These are phyloP conservation scores for Belonocnema kinseyi DNA, from an alignment of 1,140 invertebrate genomes.

Conservation along the genomic window DNA sequence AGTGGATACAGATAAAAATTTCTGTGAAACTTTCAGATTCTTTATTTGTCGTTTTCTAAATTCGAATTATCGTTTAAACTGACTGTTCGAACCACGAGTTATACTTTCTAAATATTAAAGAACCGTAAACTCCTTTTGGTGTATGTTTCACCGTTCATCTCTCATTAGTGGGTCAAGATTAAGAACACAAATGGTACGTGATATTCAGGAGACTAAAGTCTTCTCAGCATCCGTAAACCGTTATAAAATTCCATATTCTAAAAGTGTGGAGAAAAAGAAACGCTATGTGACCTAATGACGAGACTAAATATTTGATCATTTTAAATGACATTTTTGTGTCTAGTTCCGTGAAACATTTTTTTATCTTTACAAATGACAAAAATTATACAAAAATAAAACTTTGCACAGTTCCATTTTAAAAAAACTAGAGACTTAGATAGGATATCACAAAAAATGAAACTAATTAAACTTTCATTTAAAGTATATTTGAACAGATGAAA, in stretches of 20 bases:
- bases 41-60: too few relatives aligned
- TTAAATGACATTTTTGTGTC: too few relatives aligned
- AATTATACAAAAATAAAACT: too few relatives aligned
- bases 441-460: too few relatives aligned
- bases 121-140: not conserved
- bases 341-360: too few relatives aligned
- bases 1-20: too few relatives aligned
- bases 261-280: not conserved
- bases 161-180: not conserved
- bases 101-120: conserved; percentile 1
- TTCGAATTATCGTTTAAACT: not conserved
- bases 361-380: too few relatives aligned
- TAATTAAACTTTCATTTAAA: too few relatives aligned
- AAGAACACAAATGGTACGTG: conserved; percentile 15
- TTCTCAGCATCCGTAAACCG: not conserved
- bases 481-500: too few relatives aligned
- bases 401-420: too few relatives aligned
- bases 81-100: not conserved
- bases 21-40: too few relatives aligned
- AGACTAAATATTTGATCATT: not conserved
- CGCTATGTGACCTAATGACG: not conserved
- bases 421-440: too few relatives aligned
- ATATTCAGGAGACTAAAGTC: not conserved
- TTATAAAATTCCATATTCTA: conserved; percentile 8
- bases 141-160: not conserved